These are phyloP conservation scores for Chloebia gouldiae DNA, from an alignment of 2,113 vertebrate genomes.

Conservation along the genomic window DNA sequence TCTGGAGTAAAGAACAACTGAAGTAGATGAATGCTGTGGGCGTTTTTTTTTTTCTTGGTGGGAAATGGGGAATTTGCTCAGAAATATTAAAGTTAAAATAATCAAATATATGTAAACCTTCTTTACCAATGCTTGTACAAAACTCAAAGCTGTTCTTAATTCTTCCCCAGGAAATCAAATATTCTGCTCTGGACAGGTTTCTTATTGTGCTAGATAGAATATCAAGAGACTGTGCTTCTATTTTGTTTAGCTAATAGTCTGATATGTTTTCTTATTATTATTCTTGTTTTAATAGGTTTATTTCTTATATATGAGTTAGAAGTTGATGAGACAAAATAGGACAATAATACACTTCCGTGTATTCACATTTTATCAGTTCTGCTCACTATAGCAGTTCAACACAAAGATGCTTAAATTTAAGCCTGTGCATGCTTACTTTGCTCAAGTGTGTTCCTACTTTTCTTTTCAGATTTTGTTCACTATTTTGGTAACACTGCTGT, in stretches of 20 bases:
- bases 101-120: neutral
- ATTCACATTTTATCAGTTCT: neutral
- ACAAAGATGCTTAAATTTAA: neutral
- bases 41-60: neutral
- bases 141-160: neutral
- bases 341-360: neutral
- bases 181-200: neutral
- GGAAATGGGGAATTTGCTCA: neutral
- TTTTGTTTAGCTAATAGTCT: neutral
- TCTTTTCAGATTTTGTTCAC: neutral
- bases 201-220: neutral
- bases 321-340: neutral
- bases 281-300: neutral
- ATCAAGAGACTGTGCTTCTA: neutral
- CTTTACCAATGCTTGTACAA: neutral
- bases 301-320: neutral
- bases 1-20: neutral
- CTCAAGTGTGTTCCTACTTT: neutral
- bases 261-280: neutral
- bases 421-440: neutral
- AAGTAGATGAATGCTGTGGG: neutral
- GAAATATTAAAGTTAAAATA: neutral
- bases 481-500: neutral
- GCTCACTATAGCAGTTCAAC: neutral
- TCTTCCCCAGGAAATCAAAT: neutral